Base-by-base conservation (phyloP, 1,140 invertebrate species). In the Pogonomyrmex barbatus region DNA sequence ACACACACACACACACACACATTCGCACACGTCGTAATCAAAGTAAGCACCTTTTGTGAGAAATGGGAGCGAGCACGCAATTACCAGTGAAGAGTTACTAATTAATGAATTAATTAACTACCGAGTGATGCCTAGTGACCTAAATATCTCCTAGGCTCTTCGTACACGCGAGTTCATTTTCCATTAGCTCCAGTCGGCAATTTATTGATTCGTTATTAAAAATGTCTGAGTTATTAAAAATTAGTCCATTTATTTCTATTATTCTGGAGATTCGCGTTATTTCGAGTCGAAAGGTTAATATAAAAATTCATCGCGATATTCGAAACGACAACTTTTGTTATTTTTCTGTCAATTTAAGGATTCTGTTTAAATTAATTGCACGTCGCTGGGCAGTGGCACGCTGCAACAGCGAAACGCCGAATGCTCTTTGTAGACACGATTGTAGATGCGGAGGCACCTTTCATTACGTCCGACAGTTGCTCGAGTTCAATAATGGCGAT, bases 361-460 rank as follows among this genome's bases (percentile, higher is more conserved):
- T 50, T 33, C 54, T 3, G 52, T 10, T 24, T 73, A 87, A 83
- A 89, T 89, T 83, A 89, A 89, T 87, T 78, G 45, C 77, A 58
- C 71, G 75, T 85, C 87, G 70, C 17, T 52, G 67, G 52, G 54
- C 52, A 47, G 36, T 12, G 52, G 3, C 10, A 36, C 45, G 17
- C 17, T 58, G 39, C 65, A n/a, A 79, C 36, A 24, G 58, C 65
- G 67, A 84, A 24, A 52, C 65, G 36, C 76, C 85, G 47, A 89
- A 71, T 68, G 88, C 75, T 89, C 83, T 77, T 86, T 71, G 88
- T 85, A 58, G 87, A 70, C 24, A 24, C 70, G 83, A 77, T 54
- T 45, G 14, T n/a, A 47, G 30, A 39, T 42, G 24, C n/a, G 67
- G 79, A 36, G 67, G 30, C 42, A 54, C 67, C 79, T 83, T 83